Evolutionary conservation across 92 coral and sea anemone genomes (phyloP).

Genomic region (Epizoanthus fatuus): DNA sequence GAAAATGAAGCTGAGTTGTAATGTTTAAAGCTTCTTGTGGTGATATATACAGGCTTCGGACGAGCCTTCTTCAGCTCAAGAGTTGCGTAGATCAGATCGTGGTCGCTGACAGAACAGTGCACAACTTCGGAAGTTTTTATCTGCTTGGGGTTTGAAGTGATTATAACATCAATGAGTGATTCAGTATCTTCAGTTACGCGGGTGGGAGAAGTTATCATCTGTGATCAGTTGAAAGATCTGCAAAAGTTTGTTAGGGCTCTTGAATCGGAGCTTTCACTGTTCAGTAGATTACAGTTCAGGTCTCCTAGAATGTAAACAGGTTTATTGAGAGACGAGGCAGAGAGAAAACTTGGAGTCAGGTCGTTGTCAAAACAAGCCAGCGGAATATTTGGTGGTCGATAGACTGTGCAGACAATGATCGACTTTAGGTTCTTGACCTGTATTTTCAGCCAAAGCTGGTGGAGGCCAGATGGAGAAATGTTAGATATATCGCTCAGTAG

Average conservation of each 20-base stretch:
- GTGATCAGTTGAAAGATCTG: constrained; percentile 5
- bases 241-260: constrained; percentile 3
- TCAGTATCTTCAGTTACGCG: constrained; percentile 23
- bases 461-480: too few species aligned
- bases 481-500: too few species aligned
- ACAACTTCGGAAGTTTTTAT: neutral
- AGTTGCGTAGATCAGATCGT: too few species aligned
- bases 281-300: constrained; percentile 55
- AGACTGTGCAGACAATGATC: too few species aligned
- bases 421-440: too few species aligned
- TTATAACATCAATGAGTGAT: constrained; percentile 18
- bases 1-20: constrained; percentile 43
- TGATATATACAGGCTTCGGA: constrained; percentile 19
- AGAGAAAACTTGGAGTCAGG: too few species aligned
- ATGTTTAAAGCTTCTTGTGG: constrained; percentile 51
- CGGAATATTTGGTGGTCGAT: too few species aligned
- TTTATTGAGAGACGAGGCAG: too few species aligned
- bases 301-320: constrained; percentile 18
- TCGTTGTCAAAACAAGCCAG: too few species aligned
- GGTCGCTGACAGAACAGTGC: too few species aligned
- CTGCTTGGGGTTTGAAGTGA: constrained; percentile 26
- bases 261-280: neutral
- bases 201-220: neutral
- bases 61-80: too few species aligned
- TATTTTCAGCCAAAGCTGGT: too few species aligned